Evolutionary conservation across 2,797 vertebrate species (phyloP), one percentile per base, ranked within the genome.

Genomic region (Nannoperca australis): DNA sequence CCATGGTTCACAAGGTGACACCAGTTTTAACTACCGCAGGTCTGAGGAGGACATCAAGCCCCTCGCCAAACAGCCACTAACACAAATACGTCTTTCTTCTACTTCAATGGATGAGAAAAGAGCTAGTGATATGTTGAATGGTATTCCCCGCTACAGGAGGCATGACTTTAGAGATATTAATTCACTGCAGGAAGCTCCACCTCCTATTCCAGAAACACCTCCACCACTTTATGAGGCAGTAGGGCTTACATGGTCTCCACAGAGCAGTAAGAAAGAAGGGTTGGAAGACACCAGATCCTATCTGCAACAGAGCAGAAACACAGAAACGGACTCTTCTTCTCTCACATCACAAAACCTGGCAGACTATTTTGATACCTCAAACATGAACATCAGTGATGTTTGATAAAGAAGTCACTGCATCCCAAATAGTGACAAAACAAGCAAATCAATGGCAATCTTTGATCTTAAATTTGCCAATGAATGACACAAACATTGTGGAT

Each of bases 281-380:
- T 69, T 77, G 12, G 78, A 70, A 58, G 58, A 70, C n/a, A 75
- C 69, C 2, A 79, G 36, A 64, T 69, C 85, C 55, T 85, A 92
- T 82, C 64, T 90, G 51, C 92, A 88, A 77, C 91, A 84, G 73
- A 93, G 69, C 73, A 88, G 68, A 78, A 90, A 78, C 4, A 93
- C 92, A 80, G 88, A 80, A 59, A 93, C 93, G 66, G 66, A 61
- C 51, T 67, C 20, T n/a, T 44, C 32, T 10, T 80, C 68, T 3
- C 44, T 70, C 1, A 53, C 71, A 1, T 38, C 51, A 51, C 24
- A 70, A 70, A 70, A 71, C 18, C 32, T 47, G 13, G 7, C 15
- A 22, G 17, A 1, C 45, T 27, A 68, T 73, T 84, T 83, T 53
- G 70, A 90, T 18, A 27, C 45, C 45, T 38, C 50, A 78, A 76